Percentiles rank a stretch among this genome's conserved stretches.
These are phyloP conservation scores for Drosophila athabasca DNA, from an alignment of 1,140 invertebrate genomes.

Conservation along the genomic window DNA sequence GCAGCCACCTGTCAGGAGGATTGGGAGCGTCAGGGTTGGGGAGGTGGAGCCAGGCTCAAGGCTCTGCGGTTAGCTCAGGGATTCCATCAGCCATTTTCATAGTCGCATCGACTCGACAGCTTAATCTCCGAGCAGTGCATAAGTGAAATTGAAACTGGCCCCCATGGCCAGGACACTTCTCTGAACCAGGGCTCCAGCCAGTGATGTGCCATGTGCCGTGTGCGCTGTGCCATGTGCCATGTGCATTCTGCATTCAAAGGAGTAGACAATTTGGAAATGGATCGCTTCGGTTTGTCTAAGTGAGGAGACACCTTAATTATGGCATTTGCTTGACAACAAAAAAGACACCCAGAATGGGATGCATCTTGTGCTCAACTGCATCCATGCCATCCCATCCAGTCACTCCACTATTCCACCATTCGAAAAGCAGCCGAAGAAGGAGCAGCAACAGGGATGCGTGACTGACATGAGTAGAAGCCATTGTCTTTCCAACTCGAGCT, in stretches of 20 bases:
- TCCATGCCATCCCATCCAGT: background rate
- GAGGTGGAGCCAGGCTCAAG: background rate
- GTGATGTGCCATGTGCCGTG: background rate
- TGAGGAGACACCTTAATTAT: constrained; percentile 70
- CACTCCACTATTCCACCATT: no score
- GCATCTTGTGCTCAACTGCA: constrained; percentile 18
- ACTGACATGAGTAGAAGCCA: constrained; percentile 44
- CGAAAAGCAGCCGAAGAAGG: background rate
- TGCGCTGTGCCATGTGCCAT: background rate
- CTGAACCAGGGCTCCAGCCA: no score
- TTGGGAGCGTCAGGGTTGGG: background rate
- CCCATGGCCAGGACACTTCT: constrained; percentile 7
- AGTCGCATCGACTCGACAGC: constrained; percentile 62
- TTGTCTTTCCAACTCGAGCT: constrained; percentile 7
- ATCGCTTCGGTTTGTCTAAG: constrained; percentile 36
- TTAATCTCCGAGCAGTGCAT: constrained; percentile 60
- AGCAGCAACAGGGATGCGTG: constrained; percentile 36
- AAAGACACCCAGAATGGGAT: background rate
- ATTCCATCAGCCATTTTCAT: constrained; percentile 63
- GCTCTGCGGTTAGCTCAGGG: constrained; percentile 50
- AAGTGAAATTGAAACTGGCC: constrained; percentile 47
- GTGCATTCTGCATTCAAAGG: constrained; percentile 6
- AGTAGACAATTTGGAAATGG: constrained; percentile 24
- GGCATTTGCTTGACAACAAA: constrained; percentile 42
- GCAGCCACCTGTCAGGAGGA: constrained; percentile 15